A percentile compares a stretch with the other conserved stretches of the same genome.
phyloP scores from a whole-genome alignment of 2,797 vertebrate species.

The Monodelphis domestica region DNA sequence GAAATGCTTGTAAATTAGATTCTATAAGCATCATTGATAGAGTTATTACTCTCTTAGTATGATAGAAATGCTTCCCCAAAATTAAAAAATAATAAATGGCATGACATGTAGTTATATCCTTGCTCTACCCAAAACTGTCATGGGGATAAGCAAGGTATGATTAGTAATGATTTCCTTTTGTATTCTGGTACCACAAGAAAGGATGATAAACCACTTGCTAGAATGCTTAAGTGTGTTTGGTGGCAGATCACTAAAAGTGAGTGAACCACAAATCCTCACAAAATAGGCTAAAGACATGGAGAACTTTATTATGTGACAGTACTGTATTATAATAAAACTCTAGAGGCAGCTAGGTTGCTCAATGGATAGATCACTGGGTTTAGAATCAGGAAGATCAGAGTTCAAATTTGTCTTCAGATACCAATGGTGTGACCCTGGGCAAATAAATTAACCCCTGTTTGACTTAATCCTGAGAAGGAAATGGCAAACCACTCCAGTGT shows the following conservation, averaged over 20 bases:
- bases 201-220: neutral
- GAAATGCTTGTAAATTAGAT: too few relatives aligned
- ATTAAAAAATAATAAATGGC: too few relatives aligned
- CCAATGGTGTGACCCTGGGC: too few relatives aligned
- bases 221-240: neutral
- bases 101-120: too few relatives aligned
- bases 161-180: neutral
- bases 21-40: too few relatives aligned
- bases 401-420: neutral
- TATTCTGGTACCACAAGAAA: neutral
- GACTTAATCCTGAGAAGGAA: too few relatives aligned
- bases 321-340: neutral
- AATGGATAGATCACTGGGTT: neutral
- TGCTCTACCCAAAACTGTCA: too few relatives aligned
- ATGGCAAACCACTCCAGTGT: too few relatives aligned
- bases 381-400: neutral
- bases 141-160: neutral
- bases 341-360: too few relatives aligned
- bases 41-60: too few relatives aligned
- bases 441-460: too few relatives aligned
- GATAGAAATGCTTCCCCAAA: too few relatives aligned
- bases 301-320: neutral
- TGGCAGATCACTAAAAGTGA: neutral
- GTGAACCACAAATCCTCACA: neutral
- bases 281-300: neutral